These are phyloP conservation scores for Nycticorax nycticorax DNA, from an alignment of 2,113 vertebrate species.

Conservation along the genomic window DNA sequence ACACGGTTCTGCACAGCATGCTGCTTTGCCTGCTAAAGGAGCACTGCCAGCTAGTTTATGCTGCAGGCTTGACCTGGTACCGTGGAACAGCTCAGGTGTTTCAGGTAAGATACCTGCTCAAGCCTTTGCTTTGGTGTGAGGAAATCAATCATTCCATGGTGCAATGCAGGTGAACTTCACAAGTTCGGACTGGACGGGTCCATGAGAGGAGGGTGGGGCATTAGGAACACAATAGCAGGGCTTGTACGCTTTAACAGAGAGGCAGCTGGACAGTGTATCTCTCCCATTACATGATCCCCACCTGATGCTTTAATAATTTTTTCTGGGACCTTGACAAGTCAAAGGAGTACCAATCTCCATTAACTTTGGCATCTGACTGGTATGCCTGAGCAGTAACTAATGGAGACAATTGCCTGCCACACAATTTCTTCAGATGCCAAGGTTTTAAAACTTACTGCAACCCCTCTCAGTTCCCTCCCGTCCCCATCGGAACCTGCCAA, in stretches of 20 bases:
- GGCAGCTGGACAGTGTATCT: neutral
- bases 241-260: neutral
- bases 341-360: neutral
- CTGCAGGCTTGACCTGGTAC: neutral
- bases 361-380: neutral
- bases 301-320: neutral
- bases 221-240: neutral
- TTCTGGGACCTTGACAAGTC: neutral
- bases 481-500: fast-evolving
- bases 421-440: neutral
- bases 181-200: neutral
- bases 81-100: neutral
- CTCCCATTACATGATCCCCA: neutral
- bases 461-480: neutral
- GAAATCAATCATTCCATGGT: neutral
- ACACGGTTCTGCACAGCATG: neutral
- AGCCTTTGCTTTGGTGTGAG: neutral
- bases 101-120: neutral
- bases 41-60: neutral
- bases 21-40: neutral
- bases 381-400: neutral
- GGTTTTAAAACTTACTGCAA: neutral
- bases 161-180: neutral
- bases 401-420: neutral
- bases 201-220: neutral